These are phyloP conservation scores for Malaclemys terrapin DNA, from an alignment of 2,113 vertebrate species.

Conservation along the genomic window DNA sequence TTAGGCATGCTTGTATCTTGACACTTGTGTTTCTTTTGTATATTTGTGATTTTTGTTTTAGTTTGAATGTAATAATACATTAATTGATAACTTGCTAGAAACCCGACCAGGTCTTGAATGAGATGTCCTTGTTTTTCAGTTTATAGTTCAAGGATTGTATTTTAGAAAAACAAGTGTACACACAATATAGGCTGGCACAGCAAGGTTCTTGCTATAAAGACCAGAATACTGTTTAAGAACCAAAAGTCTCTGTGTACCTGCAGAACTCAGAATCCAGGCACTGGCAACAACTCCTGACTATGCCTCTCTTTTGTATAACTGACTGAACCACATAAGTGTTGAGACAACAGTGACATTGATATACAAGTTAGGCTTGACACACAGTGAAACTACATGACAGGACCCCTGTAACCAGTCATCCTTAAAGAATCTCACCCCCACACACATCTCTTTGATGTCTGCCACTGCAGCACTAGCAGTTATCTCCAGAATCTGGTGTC, in stretches of 20 bases:
- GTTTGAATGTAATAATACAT: background rate
- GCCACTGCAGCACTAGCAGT: background rate
- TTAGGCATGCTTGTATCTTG: background rate
- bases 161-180: background rate
- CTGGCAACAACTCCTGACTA: background rate
- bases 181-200: background rate
- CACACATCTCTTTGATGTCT: background rate
- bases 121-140: background rate
- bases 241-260: background rate
- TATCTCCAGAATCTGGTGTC: background rate
- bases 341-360: background rate
- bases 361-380: background rate
- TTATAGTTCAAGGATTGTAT: background rate
- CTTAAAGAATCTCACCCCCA: background rate
- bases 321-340: background rate
- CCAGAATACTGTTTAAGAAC: background rate
- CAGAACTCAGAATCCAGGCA: background rate
- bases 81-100: background rate
- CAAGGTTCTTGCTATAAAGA: background rate
- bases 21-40: background rate
- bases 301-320: background rate
- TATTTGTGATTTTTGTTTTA: background rate
- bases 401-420: background rate
- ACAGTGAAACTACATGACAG: background rate
- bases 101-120: background rate